Evolutionary conservation across 1,140 invertebrate genomes (phyloP).

Genomic region (Drosophila teissieri): DNA sequence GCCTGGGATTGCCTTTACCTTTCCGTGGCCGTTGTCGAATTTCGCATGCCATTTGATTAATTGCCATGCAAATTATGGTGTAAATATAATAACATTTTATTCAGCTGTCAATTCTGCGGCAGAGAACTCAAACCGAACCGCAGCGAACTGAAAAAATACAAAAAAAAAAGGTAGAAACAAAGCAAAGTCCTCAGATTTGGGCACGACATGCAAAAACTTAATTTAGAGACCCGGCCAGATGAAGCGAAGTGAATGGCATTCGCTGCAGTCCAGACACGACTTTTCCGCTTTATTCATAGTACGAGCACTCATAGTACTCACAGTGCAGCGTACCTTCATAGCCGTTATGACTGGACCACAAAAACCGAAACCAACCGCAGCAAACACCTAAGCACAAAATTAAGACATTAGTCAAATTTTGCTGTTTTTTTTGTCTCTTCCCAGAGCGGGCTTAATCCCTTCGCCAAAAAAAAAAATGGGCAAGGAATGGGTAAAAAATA

Average conservation of each 20-base stretch:
- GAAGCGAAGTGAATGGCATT: constrained; percentile 82
- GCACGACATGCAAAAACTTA: constrained; percentile 79
- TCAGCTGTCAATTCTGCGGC: constrained; percentile 77
- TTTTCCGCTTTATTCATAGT: constrained; percentile 28
- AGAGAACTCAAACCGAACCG: constrained; percentile 17
- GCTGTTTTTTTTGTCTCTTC: constrained; percentile 20
- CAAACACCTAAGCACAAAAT: constrained; percentile 75
- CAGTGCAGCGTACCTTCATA: constrained; percentile 33
- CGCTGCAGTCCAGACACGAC: constrained; percentile 72
- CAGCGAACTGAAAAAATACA: background rate
- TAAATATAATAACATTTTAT: constrained; percentile 84
- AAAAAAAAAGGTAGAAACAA: constrained; percentile 27
- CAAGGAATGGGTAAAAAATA: background rate
- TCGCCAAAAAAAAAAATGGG: constrained; percentile 29
- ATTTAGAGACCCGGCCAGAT: constrained; percentile 69
- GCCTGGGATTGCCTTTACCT: constrained; percentile 48
- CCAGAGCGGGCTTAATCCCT: constrained; percentile 61
- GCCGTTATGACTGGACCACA: constrained; percentile 20
- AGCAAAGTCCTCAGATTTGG: constrained; percentile 59
- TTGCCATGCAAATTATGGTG: constrained; percentile 83
- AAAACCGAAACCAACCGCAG: constrained; percentile 49
- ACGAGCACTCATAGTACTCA: background rate
- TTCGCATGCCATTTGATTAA: constrained; percentile 83
- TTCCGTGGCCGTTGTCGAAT: constrained; percentile 57
- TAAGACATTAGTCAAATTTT: constrained; percentile 80